phyloP scores from a whole-genome alignment of 2,113 vertebrate species.

The Oreotragus oreotragus region DNA sequence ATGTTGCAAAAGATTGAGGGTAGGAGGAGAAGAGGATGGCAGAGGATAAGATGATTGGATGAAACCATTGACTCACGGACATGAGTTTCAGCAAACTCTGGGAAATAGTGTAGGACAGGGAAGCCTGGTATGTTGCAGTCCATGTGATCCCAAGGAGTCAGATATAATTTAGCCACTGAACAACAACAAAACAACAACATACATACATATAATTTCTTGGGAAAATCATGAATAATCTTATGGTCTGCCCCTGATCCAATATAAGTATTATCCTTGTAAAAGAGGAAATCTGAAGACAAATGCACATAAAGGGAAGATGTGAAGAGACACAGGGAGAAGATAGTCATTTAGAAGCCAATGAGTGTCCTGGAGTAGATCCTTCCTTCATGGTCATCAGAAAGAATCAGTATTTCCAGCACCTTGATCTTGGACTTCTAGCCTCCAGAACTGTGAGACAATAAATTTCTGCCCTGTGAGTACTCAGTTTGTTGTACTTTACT shows the following conservation, averaged over 20 bases:
- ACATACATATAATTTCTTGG: not conserved
- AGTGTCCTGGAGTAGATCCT: not conserved
- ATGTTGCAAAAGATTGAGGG: not conserved
- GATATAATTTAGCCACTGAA: not conserved
- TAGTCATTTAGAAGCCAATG: accelerated
- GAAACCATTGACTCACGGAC: not conserved
- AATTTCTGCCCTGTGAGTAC: not conserved
- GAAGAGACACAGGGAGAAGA: not conserved
- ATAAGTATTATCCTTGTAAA: not conserved
- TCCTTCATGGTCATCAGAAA: not conserved
- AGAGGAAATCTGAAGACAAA: not conserved
- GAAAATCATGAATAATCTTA: not conserved
- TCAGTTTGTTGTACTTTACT: not conserved
- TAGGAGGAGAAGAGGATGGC: accelerated
- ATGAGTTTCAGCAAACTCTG: not conserved
- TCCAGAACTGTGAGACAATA: not conserved
- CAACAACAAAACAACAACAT: not conserved
- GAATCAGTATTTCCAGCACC: not conserved
- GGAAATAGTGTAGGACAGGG: not conserved
- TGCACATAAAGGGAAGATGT: not conserved
- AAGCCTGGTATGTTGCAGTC: not conserved
- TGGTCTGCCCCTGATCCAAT: not conserved
- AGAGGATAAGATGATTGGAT: not conserved
- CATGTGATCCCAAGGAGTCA: not conserved
- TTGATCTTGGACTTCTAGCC: not conserved